Evolutionary conservation across 2,888 invertebrate genomes (phyloP).

Genomic region (Dasysyrphus albostriatus): DNA sequence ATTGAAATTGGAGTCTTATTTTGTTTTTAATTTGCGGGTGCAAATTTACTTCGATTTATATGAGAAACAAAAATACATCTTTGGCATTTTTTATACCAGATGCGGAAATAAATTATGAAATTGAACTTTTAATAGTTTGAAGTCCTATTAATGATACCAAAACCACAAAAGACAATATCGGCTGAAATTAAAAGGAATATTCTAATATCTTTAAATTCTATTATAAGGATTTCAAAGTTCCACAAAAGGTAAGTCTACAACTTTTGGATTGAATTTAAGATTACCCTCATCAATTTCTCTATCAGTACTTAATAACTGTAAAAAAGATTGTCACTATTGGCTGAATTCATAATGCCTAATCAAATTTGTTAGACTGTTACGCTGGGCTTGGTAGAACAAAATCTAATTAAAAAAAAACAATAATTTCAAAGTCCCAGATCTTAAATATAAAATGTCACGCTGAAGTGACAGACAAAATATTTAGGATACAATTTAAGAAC

Average conservation of each 20-base stretch:
- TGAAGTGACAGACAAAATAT: constrained; percentile 49
- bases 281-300: too few species aligned
- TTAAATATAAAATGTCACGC: constrained; percentile 29
- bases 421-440: constrained; percentile 21
- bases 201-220: too few species aligned
- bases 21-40: neutral
- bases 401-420: constrained; percentile 16
- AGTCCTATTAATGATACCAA: too few species aligned
- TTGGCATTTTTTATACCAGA: neutral
- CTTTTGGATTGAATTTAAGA: too few species aligned
- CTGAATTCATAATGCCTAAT: too few species aligned
- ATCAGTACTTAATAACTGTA: too few species aligned
- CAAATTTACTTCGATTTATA: constrained; percentile 39
- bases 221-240: too few species aligned
- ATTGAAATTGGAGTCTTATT: constrained; percentile 25
- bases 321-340: too few species aligned
- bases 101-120: constrained; percentile 5
- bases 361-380: neutral
- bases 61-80: neutral
- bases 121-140: neutral
- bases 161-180: too few species aligned
- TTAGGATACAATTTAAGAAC: constrained; percentile 24
- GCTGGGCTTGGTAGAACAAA: neutral
- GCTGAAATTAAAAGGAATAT: too few species aligned
- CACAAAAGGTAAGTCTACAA: too few species aligned